Percentiles rank a stretch among this genome's conserved stretches.
Evolutionary conservation across 1,140 invertebrate species (phyloP).

Genomic region (Batillaria attramentaria): DNA sequence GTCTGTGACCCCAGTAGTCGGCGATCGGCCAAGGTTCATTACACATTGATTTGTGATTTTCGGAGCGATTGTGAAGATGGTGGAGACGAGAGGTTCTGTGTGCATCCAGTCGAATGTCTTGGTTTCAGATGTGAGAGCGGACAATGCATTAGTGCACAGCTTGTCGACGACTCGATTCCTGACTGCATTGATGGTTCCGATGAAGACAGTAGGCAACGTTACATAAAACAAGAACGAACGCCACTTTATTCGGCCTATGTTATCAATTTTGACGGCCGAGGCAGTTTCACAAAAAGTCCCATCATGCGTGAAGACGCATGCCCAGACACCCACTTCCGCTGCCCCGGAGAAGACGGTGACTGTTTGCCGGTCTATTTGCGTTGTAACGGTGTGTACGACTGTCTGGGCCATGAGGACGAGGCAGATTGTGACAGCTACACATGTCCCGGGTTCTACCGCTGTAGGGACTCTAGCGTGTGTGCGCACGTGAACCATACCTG

Average conservation of each 20-base stretch:
- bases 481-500: constrained; percentile 9
- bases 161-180: neutral
- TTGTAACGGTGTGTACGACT: constrained; percentile 23
- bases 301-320: neutral
- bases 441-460: constrained; percentile 14
- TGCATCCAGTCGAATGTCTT: neutral
- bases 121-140: constrained; percentile 4
- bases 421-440: neutral
- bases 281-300: neutral
- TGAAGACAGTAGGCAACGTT: neutral
- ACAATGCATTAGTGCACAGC: neutral
- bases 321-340: constrained; percentile 9
- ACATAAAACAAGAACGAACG: neutral
- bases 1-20: too few relatives aligned
- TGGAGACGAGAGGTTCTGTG: neutral
- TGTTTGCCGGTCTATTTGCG: constrained; percentile 16
- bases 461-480: neutral
- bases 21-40: too few relatives aligned
- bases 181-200: constrained; percentile 16
- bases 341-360: neutral
- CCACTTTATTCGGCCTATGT: neutral
- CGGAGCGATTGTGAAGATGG: neutral
- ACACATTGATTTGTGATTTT: constrained; percentile 20
- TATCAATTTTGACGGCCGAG: constrained; percentile 1
- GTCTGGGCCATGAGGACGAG: constrained; percentile 5